Percentiles rank a stretch among this genome's conserved stretches.
These are phyloP conservation scores for Thunnus albacares DNA, from an alignment of 2,797 vertebrate genomes.

Conservation along the genomic window DNA sequence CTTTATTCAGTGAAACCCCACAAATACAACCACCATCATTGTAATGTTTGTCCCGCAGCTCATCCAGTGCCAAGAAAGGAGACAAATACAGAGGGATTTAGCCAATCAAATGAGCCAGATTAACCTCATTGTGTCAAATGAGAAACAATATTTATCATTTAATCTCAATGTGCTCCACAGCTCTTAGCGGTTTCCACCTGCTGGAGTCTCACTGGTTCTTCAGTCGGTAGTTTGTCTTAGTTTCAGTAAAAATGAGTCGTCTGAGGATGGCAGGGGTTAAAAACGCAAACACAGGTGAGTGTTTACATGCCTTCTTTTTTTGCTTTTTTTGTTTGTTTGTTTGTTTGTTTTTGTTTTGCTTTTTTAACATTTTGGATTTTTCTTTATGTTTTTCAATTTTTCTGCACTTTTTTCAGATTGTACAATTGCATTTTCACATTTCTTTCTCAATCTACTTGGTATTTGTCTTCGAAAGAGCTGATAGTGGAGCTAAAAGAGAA, in stretches of 20 bases:
- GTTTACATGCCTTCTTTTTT: background rate
- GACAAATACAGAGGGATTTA: constrained; percentile 40
- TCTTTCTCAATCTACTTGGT: background rate
- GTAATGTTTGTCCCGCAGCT: background rate
- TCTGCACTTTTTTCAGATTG: background rate
- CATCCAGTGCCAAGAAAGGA: background rate
- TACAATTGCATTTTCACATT: background rate
- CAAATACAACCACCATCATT: constrained; percentile 24
- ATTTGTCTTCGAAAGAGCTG: background rate
- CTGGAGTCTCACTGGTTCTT: constrained; percentile 70
- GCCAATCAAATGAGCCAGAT: constrained; percentile 40
- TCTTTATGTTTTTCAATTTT: constrained; percentile 1
- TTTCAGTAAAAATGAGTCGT: constrained; percentile 39
- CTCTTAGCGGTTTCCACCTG: background rate
- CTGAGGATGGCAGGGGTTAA: background rate
- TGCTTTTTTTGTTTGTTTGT: background rate
- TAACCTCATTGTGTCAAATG: constrained; percentile 2
- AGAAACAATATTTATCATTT: background rate
- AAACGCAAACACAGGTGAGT: constrained; percentile 9
- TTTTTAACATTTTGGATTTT: background rate
- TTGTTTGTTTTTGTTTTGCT: background rate
- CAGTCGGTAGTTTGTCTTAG: constrained; percentile 8
- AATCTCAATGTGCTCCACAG: background rate
- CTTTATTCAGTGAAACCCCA: constrained; percentile 84
- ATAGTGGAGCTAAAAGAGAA: background rate